phyloP scores from a whole-genome alignment of 2,113 vertebrate genomes.

The Enhydra lutris region DNA sequence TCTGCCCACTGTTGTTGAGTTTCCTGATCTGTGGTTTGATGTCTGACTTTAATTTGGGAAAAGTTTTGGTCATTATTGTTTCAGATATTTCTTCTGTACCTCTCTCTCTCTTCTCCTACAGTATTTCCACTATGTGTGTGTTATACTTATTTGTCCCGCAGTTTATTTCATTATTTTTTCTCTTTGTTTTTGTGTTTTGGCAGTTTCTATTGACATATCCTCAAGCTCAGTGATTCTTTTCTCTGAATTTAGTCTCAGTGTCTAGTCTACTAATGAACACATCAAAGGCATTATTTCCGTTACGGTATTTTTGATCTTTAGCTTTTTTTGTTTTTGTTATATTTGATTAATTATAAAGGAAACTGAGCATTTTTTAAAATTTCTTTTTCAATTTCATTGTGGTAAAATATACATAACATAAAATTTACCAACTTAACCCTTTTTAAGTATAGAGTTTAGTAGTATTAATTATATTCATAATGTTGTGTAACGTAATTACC shows the following conservation, averaged over 20 bases:
- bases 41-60: not conserved
- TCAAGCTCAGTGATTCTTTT: not conserved
- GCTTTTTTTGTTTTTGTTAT: not conserved
- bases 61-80: not conserved
- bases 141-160: not conserved
- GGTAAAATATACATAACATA: not conserved
- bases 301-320: not conserved
- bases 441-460: not conserved
- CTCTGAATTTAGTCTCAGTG: not conserved
- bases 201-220: not conserved
- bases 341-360: not conserved
- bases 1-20: not conserved
- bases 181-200: not conserved
- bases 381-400: not conserved
- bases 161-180: not conserved
- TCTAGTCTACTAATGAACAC: not conserved
- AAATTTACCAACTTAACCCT: not conserved
- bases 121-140: not conserved
- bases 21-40: not conserved
- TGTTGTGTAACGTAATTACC: not conserved
- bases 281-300: not conserved
- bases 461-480: not conserved
- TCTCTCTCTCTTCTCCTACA: not conserved
- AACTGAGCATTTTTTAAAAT: not conserved
- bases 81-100: not conserved